phyloP scores from a whole-genome alignment of 2,113 vertebrate species.

The Geococcyx californianus region DNA sequence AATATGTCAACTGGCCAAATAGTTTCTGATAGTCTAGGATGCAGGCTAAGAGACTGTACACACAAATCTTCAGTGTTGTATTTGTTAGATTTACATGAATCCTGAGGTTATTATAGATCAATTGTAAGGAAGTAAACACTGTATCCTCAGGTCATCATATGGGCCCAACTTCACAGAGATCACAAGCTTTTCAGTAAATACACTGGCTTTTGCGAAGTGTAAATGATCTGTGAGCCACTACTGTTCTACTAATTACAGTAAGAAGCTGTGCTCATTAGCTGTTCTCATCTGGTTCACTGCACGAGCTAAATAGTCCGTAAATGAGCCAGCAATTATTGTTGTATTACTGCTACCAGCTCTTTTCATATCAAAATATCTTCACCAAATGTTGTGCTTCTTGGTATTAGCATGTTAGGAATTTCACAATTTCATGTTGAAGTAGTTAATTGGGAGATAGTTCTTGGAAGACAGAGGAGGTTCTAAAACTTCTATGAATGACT shows the following conservation, averaged over 20 bases:
- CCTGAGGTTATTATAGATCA: conserved; percentile 49
- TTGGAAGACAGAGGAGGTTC: conserved; percentile 60
- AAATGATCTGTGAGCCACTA: conserved; percentile 88
- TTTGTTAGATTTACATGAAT: not conserved
- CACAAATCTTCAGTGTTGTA: not conserved
- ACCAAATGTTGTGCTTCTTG: conserved; percentile 86
- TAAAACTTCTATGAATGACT: conserved; percentile 66
- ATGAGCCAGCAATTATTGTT: conserved; percentile 92
- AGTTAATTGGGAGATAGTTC: conserved; percentile 86
- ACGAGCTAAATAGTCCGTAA: conserved; percentile 94
- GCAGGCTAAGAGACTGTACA: not conserved
- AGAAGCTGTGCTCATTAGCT: conserved; percentile 95
- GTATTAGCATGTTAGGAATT: conserved; percentile 84
- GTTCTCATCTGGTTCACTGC: conserved; percentile 92
- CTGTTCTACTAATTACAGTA: conserved; percentile 91
- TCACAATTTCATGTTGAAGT: conserved; percentile 81
- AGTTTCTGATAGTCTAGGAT: not conserved
- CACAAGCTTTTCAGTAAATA: conserved; percentile 76
- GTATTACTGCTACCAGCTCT: conserved; percentile 84
- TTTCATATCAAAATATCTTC: conserved; percentile 86
- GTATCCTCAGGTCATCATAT: conserved; percentile 64
- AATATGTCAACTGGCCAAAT: not conserved
- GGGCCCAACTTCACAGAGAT: conserved; percentile 69
- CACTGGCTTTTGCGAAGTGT: conserved; percentile 82
- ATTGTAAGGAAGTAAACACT: conserved; percentile 60